These are phyloP conservation scores for Prosapia bicincta DNA, from an alignment of 2,888 invertebrate species.

Conservation along the genomic window DNA sequence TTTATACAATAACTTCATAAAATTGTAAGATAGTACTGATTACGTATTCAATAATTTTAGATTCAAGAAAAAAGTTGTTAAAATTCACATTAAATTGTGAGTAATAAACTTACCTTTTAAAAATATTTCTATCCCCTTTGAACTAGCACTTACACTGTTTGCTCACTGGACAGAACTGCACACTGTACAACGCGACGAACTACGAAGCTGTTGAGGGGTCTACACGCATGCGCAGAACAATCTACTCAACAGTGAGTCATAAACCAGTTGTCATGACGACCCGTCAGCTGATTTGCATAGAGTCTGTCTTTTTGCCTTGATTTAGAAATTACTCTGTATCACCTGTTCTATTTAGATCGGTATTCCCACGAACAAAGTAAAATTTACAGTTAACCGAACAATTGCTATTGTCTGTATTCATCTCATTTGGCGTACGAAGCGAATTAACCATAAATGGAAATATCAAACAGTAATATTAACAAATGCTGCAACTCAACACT, in stretches of 20 bases:
- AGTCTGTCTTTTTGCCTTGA: neutral
- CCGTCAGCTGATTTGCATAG: neutral
- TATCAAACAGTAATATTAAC: neutral
- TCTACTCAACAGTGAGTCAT: neutral
- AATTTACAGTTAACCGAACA: neutral
- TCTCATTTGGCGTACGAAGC: neutral
- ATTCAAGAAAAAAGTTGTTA: too few relatives aligned
- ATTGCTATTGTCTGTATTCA: neutral
- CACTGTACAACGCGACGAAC: neutral
- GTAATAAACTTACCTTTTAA: too few relatives aligned
- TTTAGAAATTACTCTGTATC: neutral
- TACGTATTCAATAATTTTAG: too few relatives aligned
- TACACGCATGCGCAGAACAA: neutral
- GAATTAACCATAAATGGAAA: neutral
- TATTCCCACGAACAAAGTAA: neutral
- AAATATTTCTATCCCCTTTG: neutral
- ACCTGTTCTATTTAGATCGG: neutral
- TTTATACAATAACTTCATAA: too few relatives aligned
- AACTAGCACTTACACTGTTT: neutral
- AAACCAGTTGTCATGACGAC: conserved; percentile 2
- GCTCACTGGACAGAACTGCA: neutral
- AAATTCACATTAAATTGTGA: too few relatives aligned
- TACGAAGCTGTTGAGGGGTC: neutral
- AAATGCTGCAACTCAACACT: neutral
- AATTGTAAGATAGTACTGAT: too few relatives aligned